Evolutionary conservation across 2,113 vertebrate genomes (phyloP).

Genomic region (Prunella himalayana): DNA sequence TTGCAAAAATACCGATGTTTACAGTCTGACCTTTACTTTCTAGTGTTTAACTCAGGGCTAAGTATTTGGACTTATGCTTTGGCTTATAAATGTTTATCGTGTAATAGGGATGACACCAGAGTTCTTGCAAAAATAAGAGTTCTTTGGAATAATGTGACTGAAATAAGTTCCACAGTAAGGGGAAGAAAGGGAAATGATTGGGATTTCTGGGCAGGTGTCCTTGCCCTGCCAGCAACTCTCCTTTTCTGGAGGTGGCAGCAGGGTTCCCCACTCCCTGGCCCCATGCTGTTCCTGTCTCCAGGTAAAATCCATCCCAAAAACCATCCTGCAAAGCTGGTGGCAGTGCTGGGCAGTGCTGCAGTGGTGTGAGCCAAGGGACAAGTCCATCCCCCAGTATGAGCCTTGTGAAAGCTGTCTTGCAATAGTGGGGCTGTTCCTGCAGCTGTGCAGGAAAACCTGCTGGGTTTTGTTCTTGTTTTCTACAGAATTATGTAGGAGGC

Average conservation of each 20-base stretch:
- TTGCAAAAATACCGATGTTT: conserved; percentile 52
- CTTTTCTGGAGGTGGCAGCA: conserved; percentile 4
- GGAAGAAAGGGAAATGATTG: background rate
- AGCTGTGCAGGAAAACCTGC: background rate
- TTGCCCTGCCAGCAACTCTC: background rate
- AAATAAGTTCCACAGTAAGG: background rate
- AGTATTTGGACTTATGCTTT: conserved; percentile 35
- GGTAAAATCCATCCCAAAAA: background rate
- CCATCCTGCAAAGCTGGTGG: background rate
- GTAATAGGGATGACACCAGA: conserved; percentile 13
- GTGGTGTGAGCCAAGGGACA: background rate
- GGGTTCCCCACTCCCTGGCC: background rate
- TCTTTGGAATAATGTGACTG: background rate
- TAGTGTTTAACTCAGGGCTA: conserved; percentile 43
- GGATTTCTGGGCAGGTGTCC: background rate
- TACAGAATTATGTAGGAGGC: background rate
- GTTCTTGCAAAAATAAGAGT: conserved; percentile 25
- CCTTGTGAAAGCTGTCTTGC: background rate
- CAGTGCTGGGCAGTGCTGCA: background rate
- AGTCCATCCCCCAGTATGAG: fast-evolving
- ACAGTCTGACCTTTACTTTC: conserved; percentile 61
- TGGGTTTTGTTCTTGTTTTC: background rate
- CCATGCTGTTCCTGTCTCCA: background rate
- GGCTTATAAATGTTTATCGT: conserved; percentile 58
- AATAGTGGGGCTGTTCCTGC: background rate